Evolutionary conservation across 2,113 vertebrate genomes (phyloP), one percentile per base, ranked within the genome.

Genomic region (Petrocephalus microphthalmus): DNA sequence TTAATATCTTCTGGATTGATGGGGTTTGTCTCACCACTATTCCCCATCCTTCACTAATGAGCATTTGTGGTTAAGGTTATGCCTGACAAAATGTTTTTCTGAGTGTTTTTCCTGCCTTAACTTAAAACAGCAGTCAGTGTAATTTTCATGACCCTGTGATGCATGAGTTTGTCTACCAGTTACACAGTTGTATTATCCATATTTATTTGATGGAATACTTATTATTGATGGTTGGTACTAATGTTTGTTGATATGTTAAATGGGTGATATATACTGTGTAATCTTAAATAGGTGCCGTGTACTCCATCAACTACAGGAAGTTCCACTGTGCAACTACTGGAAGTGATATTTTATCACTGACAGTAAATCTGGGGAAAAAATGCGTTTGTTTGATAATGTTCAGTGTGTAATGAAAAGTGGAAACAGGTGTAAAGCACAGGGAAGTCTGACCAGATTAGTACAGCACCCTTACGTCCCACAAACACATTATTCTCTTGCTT

Each of bases 281-380:
- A 64, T 7, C 57, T 64, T 64, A 64, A 64, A 64, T 64, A 74
- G 29, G 29, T 71, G 8, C 64, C 29, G 64, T 33, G 64, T 74
- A 17, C 5, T 74, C 29, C 29, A 29, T 29, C 15, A 74, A 10
- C 29, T 74, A 74, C 67, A 37, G 5, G 29, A 6, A 74, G 3
- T 74, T 29, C 29, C 67, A 74, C 25, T 17, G 67, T 7, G 11
- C 25, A 13, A 37, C 67, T 17, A 74, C 29, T 37, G 29, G 33
- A 42, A 42, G 33, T 42, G 37, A 78, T 78, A 78, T 78, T 78
- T 78, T 78, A 78, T 78, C 71, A 78, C 71, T 78, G 71, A 78
- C 71, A 42, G 15, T 42, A 42, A 74, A 37, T 74, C 25, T 15
- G 29, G 67, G 67, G 37, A 74, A 10, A 15, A 33, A 78, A 78